These are phyloP conservation scores for Luperina testacea DNA, from an alignment of 2,888 invertebrate genomes.

Conservation along the genomic window DNA sequence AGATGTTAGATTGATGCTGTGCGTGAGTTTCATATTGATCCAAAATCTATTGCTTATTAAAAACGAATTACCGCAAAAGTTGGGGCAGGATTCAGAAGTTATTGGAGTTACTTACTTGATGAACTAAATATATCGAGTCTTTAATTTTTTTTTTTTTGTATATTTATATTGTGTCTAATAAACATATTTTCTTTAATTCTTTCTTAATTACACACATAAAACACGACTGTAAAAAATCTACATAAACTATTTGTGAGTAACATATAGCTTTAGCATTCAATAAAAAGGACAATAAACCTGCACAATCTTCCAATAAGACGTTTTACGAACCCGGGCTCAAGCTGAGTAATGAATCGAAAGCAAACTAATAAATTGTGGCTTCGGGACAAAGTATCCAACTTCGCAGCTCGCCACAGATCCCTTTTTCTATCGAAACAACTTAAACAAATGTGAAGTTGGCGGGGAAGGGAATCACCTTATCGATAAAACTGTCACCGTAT, in stretches of 20 bases:
- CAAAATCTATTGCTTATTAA: not conserved
- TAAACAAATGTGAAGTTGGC: constrained; percentile 68
- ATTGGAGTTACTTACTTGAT: not conserved
- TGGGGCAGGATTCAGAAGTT: not conserved
- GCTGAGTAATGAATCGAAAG: constrained; percentile 79
- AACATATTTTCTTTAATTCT: not conserved
- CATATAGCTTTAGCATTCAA: constrained; percentile 59
- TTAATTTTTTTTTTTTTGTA: too few relatives aligned
- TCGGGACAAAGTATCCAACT: constrained; percentile 74
- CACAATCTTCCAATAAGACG: constrained; percentile 72
- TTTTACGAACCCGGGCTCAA: constrained; percentile 67
- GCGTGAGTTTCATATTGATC: not conserved
- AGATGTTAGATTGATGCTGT: constrained; percentile 20
- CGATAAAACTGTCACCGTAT: constrained; percentile 68
- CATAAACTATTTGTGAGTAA: constrained; percentile 52
- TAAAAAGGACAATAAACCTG: constrained; percentile 77
- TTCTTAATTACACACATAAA: not conserved
- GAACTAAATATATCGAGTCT: constrained; percentile 11
- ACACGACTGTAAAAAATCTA: constrained; percentile 37
- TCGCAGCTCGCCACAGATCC: constrained; percentile 62
- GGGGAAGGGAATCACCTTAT: constrained; percentile 59
- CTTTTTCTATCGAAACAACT: constrained; percentile 65
- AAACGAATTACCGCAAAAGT: not conserved
- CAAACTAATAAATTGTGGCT: constrained; percentile 80
- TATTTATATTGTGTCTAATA: not conserved